Evolutionary conservation across 2,888 invertebrate genomes (phyloP).

Genomic region (Ernsta delagoae): DNA sequence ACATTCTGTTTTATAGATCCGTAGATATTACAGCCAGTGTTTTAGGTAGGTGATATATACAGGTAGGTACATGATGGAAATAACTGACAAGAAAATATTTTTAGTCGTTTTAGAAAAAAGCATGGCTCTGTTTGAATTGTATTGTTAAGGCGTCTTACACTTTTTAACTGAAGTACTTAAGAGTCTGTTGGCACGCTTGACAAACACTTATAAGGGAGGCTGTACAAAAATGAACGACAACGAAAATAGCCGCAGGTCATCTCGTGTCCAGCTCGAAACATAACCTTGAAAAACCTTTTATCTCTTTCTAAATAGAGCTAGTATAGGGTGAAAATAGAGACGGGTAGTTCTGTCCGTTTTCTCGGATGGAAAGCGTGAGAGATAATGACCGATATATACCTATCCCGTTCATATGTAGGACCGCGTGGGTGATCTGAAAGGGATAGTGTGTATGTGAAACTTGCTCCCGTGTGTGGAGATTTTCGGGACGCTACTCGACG

Average conservation of each 20-base stretch:
- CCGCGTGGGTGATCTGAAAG: constrained; percentile 72
- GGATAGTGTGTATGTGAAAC: constrained; percentile 63
- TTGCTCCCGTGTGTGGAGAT: constrained; percentile 51
- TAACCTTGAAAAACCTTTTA: constrained; percentile 59
- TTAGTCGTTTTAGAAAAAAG: background rate
- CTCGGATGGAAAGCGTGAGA: constrained; percentile 67
- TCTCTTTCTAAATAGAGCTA: constrained; percentile 64
- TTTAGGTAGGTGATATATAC: too few relatives aligned
- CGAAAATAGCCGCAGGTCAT: constrained; percentile 62
- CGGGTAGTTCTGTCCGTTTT: constrained; percentile 77
- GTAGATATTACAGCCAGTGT: too few relatives aligned
- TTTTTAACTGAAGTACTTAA: constrained; percentile 16
- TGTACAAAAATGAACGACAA: constrained; percentile 52
- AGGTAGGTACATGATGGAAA: too few relatives aligned
- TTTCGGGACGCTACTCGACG: constrained; percentile 74
- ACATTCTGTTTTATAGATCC: too few relatives aligned
- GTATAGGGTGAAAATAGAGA: constrained; percentile 72
- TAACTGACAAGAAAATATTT: background rate
- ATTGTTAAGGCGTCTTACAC: background rate
- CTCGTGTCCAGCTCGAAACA: constrained; percentile 61
- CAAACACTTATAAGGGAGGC: constrained; percentile 70
- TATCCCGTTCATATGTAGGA: constrained; percentile 79
- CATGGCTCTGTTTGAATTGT: background rate
- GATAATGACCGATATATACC: constrained; percentile 70
- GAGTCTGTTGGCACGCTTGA: constrained; percentile 48